phyloP scores from a whole-genome alignment of 2,113 vertebrate genomes.

The Probosciger aterrimus region DNA sequence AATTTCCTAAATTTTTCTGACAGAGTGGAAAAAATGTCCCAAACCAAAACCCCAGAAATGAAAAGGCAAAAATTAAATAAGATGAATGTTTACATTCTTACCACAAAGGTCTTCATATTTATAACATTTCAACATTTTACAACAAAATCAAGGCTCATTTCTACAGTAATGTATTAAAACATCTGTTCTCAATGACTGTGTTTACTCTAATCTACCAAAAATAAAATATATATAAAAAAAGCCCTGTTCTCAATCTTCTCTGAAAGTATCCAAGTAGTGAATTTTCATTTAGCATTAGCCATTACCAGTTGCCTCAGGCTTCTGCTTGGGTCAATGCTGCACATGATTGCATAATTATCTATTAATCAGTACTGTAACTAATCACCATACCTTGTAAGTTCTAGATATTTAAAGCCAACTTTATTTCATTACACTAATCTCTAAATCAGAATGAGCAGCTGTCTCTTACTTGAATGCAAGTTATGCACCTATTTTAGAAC shows the following conservation, averaged over 20 bases:
- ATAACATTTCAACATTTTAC: slow-evolving; percentile 22
- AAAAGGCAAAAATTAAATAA: not conserved
- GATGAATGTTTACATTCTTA: slow-evolving; percentile 8
- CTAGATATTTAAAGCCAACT: slow-evolving; percentile 68
- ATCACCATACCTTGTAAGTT: slow-evolving; percentile 54
- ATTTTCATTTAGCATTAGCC: slow-evolving; percentile 58
- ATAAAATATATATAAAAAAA: not conserved
- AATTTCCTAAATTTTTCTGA: not conserved
- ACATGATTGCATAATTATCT: slow-evolving; percentile 60
- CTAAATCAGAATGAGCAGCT: slow-evolving; percentile 75
- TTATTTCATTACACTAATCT: slow-evolving; percentile 78
- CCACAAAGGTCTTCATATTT: not conserved
- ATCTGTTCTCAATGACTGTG: slow-evolving; percentile 58
- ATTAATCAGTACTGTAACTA: slow-evolving; percentile 64
- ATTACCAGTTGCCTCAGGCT: slow-evolving; percentile 45
- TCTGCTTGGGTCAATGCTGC: slow-evolving; percentile 26
- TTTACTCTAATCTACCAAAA: not conserved
- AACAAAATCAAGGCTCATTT: slow-evolving; percentile 32
- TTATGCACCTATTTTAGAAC: slow-evolving; percentile 76
- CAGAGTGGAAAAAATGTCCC: not conserved
- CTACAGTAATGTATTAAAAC: slow-evolving; percentile 22
- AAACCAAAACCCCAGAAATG: not conserved
- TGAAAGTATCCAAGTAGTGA: slow-evolving; percentile 15
- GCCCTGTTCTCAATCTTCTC: not conserved
- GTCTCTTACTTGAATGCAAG: slow-evolving; percentile 67